phyloP scores from a whole-genome alignment of 2,888 invertebrate genomes.

The Elysia crispata region DNA sequence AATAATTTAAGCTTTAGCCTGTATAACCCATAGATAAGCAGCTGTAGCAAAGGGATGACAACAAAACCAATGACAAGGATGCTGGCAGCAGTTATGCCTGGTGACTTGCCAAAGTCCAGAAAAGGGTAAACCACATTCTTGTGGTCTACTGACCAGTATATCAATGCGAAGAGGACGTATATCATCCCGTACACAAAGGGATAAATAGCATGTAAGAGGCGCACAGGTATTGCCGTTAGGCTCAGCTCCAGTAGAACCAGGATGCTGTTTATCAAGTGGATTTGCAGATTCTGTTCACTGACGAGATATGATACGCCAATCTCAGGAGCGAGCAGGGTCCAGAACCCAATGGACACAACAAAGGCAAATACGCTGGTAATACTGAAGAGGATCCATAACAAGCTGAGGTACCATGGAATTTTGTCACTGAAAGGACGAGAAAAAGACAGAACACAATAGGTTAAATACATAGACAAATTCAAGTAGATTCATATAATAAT shows the following conservation, averaged over 20 bases:
- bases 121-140: slow-evolving; percentile 69
- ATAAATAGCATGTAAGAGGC: slow-evolving; percentile 68
- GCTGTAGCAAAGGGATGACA: slow-evolving; percentile 62
- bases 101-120: slow-evolving; percentile 69
- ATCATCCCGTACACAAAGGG: slow-evolving; percentile 62
- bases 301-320: slow-evolving; percentile 29
- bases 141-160: slow-evolving; percentile 70
- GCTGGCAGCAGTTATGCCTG: slow-evolving; percentile 60
- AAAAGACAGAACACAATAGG: too few relatives aligned
- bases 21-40: slow-evolving; percentile 61
- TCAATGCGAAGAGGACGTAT: slow-evolving; percentile 67
- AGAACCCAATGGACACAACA: slow-evolving; percentile 71
- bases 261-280: slow-evolving; percentile 70
- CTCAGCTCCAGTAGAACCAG: slow-evolving; percentile 67
- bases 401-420: slow-evolving; percentile 50
- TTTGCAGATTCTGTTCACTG: slow-evolving; percentile 61
- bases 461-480: too few relatives aligned
- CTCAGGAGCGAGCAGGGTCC: slow-evolving; percentile 63
- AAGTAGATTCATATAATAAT: too few relatives aligned
- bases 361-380: slow-evolving; percentile 59
- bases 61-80: slow-evolving; percentile 59
- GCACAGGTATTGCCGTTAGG: slow-evolving; percentile 64
- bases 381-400: slow-evolving; percentile 66
- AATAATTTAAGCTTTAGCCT: slow-evolving; percentile 56
- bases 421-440: slow-evolving; percentile 6